A percentile compares a stretch with the other conserved stretches of the same genome.
phyloP scores from a whole-genome alignment of 2,888 invertebrate species.

The Heteropelma amictum region DNA sequence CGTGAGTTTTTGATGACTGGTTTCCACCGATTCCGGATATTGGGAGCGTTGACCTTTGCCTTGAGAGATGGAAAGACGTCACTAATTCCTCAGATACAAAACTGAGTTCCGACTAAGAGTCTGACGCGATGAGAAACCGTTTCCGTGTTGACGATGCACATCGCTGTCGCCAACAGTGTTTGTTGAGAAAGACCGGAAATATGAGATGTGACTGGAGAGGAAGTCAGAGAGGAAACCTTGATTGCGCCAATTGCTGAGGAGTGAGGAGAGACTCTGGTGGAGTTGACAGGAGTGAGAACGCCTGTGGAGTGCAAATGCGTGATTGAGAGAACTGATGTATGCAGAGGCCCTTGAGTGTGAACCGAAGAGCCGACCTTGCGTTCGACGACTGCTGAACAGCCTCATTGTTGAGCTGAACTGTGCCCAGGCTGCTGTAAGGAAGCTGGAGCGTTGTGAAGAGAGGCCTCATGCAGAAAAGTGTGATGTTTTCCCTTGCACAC shows the following conservation, averaged over 20 bases:
- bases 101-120: conserved; percentile 37
- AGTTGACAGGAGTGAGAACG: not conserved
- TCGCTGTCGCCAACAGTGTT: conserved; percentile 30
- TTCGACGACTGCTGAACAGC: not conserved
- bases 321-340: not conserved
- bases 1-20: not conserved
- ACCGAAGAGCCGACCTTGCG: not conserved
- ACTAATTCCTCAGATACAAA: conserved; percentile 27
- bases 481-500: conserved; percentile 1
- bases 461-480: not conserved
- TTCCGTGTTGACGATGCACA: not conserved
- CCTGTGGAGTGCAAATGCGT: not conserved
- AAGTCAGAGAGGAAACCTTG: not conserved
- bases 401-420: not conserved
- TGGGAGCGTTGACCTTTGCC: not conserved
- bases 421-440: not conserved
- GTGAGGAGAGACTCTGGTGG: not conserved
- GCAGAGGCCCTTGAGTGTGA: not conserved
- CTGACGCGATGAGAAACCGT: conserved; percentile 4
- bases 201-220: not conserved
- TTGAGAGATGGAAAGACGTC: not conserved
- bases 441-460: not conserved
- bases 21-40: not conserved
- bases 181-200: not conserved
- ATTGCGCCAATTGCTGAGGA: not conserved